Evolutionary conservation across 1,140 invertebrate species (phyloP).

Genomic region (Acromyrmex echinatior): DNA sequence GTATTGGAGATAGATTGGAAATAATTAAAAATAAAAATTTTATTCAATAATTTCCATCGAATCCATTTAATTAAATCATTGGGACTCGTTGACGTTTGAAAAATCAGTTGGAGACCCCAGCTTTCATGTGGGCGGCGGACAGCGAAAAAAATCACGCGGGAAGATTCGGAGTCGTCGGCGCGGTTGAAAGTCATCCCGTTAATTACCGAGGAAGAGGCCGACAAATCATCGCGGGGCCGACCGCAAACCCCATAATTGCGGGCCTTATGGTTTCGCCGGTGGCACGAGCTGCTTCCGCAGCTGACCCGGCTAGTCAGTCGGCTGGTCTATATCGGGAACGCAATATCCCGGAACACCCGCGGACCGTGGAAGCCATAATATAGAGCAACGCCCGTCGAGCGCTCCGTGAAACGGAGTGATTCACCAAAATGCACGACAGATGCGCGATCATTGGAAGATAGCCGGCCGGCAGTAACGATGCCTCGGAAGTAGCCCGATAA

Average conservation of each 20-base stretch:
- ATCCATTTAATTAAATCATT: not conserved
- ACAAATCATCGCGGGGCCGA: slow-evolving; percentile 80
- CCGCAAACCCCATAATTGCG: slow-evolving; percentile 78
- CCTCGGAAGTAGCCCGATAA: slow-evolving; percentile 73
- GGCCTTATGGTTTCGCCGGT: slow-evolving; percentile 79
- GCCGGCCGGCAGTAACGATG: slow-evolving; percentile 72
- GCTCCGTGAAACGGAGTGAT: slow-evolving; percentile 79
- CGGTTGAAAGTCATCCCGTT: slow-evolving; percentile 75
- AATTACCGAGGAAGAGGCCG: slow-evolving; percentile 66
- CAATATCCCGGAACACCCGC: slow-evolving; percentile 84
- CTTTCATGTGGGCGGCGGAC: not conserved
- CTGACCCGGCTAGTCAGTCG: slow-evolving; percentile 75
- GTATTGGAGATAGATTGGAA: no score
- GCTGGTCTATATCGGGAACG: slow-evolving; percentile 75
- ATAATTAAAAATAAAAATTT: not conserved
- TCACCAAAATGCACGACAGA: slow-evolving; percentile 85
- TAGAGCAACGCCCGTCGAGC: slow-evolving; percentile 77
- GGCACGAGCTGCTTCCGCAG: slow-evolving; percentile 77
- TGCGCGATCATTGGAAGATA: slow-evolving; percentile 85
- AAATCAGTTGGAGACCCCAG: not conserved
- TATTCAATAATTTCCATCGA: not conserved
- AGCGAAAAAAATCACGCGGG: slow-evolving; percentile 70
- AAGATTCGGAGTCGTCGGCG: slow-evolving; percentile 59
- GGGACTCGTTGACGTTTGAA: not conserved
- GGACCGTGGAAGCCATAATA: slow-evolving; percentile 82